A percentile compares a stretch with the other conserved stretches of the same genome.
These are phyloP conservation scores for Cynoglossus semilaevis DNA, from an alignment of 2,113 vertebrate species.

Conservation along the genomic window DNA sequence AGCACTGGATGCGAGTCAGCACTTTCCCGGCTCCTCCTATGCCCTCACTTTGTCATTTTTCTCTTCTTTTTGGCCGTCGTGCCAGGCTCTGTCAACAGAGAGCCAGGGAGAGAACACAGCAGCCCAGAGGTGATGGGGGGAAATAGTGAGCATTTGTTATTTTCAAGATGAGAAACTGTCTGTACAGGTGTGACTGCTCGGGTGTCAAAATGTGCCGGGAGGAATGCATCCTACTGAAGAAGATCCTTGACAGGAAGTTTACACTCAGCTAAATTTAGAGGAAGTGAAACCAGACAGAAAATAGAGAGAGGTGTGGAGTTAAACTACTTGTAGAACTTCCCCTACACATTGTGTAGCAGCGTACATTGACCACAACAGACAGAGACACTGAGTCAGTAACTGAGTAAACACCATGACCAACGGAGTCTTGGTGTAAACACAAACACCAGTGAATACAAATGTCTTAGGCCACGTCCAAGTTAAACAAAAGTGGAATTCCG, in stretches of 20 bases:
- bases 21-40: slow-evolving; percentile 51
- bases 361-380: slow-evolving; percentile 19
- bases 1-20: slow-evolving; percentile 62
- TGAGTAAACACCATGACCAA: background rate
- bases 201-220: slow-evolving; percentile 44
- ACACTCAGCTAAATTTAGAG: slow-evolving; percentile 27
- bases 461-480: no score
- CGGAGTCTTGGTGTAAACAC: no score
- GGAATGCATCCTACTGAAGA: slow-evolving; percentile 27
- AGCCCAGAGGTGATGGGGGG: slow-evolving; percentile 20
- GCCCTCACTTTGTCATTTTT: slow-evolving; percentile 49
- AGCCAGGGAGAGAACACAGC: slow-evolving; percentile 30
- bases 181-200: slow-evolving; percentile 45
- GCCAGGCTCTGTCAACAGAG: slow-evolving; percentile 33
- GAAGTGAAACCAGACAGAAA: slow-evolving; percentile 30
- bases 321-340: slow-evolving; percentile 22
- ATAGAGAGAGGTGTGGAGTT: no score
- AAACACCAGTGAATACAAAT: no score
- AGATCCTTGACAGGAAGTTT: slow-evolving; percentile 37
- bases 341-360: background rate
- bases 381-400: slow-evolving; percentile 24
- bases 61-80: slow-evolving; percentile 24
- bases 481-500: no score
- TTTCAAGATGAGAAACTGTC: slow-evolving; percentile 47
- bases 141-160: slow-evolving; percentile 58